Percentiles rank a stretch among this genome's conserved stretches.
phyloP scores from a whole-genome alignment of 2,888 invertebrate species.

The Tortrix viridana region DNA sequence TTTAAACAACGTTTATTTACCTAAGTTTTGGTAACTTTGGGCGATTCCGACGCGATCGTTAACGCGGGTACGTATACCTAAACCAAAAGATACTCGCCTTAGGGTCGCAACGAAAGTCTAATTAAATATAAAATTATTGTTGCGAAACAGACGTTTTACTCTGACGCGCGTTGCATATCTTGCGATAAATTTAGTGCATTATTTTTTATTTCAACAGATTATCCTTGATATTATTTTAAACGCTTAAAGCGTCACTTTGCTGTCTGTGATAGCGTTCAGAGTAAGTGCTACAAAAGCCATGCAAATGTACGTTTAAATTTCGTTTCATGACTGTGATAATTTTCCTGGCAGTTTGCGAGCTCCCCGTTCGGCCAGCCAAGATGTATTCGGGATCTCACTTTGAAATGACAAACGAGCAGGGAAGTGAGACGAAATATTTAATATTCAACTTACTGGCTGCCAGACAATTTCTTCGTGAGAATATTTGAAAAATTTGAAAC shows the following conservation, averaged over 20 bases:
- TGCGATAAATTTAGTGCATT: neutral
- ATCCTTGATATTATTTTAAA: conserved; percentile 27
- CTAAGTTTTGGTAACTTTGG: conserved; percentile 25
- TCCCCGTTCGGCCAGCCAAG: conserved; percentile 16
- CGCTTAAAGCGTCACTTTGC: conserved; percentile 21
- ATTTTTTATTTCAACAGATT: conserved; percentile 7
- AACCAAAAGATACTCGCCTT: neutral
- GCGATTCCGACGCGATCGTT: conserved; percentile 14
- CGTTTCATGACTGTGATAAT: conserved; percentile 34
- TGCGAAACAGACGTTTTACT: neutral
- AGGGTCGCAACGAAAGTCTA: neutral
- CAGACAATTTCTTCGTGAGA: conserved; percentile 43
- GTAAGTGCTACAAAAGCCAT: conserved; percentile 28
- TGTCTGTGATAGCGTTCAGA: conserved; percentile 20
- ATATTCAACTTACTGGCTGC: conserved; percentile 55
- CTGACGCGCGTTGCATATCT: neutral
- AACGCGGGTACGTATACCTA: neutral
- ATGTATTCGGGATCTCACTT: conserved; percentile 36
- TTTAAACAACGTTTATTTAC: conserved; percentile 34
- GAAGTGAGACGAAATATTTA: conserved; percentile 52
- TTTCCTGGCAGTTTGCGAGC: conserved; percentile 37
- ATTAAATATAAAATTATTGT: neutral
- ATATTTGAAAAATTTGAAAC: conserved; percentile 46
- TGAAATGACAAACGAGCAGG: conserved; percentile 40
- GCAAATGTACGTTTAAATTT: conserved; percentile 36